Conservation (phyloP, 2,797 vertebrate species). For the Menidia menidia region DNA sequence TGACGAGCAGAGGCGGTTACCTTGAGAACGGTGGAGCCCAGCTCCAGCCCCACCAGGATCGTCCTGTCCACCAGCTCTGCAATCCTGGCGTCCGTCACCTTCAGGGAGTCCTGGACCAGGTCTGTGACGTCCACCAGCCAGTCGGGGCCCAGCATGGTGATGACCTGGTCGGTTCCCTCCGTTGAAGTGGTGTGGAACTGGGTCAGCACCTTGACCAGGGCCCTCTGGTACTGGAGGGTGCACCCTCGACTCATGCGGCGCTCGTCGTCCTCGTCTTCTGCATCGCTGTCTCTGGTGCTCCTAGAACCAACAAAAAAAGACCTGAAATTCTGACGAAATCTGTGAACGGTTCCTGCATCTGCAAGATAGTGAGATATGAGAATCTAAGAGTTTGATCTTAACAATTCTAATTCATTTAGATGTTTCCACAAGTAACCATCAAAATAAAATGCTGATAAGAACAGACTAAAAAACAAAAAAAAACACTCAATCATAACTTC, state of each 20-base stretch:
- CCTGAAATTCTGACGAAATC: not conserved
- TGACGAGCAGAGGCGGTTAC: constrained; percentile 66
- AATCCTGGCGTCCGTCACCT: constrained; percentile 89
- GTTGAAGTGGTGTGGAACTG: constrained; percentile 97
- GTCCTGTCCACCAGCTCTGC: constrained; percentile 93
- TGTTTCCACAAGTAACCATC: not conserved
- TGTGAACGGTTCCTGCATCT: not conserved
- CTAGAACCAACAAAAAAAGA: constrained; percentile 44
- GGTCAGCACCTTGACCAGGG: constrained; percentile 93
- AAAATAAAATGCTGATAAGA: constrained; percentile 3
- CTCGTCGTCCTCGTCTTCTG: constrained; percentile 90
- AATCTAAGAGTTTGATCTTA: no score
- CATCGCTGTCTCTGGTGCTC: constrained; percentile 89
- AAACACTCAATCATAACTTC: constrained; percentile 13
- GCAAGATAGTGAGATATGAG: not conserved
- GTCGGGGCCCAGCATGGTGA: constrained; percentile 97
- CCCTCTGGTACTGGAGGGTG: constrained; percentile 95
- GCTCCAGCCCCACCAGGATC: constrained; percentile 90
- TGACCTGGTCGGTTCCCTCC: constrained; percentile 93
- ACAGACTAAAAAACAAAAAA: not conserved
- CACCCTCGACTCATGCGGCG: constrained; percentile 90
- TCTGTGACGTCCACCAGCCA: constrained; percentile 98
- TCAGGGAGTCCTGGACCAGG: constrained; percentile 94
- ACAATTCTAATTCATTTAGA: not conserved
- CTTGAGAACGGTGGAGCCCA: constrained; percentile 91